Percentiles rank a stretch among this genome's conserved stretches.
Conservation (phyloP, 53 echinoderm and acorn worm species). For the Actinopyga echinites region DNA sequence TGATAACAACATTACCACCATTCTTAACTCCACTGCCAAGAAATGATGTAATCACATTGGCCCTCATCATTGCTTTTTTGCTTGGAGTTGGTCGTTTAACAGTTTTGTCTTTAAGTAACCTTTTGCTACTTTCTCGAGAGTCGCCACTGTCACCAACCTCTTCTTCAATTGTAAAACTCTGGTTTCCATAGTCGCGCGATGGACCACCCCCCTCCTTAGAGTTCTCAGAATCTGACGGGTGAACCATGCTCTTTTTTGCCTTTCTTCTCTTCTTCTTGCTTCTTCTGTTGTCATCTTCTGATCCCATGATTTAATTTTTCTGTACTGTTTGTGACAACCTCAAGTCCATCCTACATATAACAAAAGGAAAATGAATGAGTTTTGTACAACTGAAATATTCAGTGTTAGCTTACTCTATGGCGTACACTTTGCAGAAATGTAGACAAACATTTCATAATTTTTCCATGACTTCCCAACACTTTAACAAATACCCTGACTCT, state of each 20-base stretch:
- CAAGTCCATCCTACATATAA: no score
- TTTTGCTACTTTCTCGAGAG: neutral
- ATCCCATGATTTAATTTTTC: constrained; percentile 6
- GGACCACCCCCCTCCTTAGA: neutral
- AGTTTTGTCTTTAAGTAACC: neutral
- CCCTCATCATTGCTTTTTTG: neutral
- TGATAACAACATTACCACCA: neutral
- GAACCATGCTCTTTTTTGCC: neutral
- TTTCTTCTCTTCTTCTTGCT: constrained; percentile 4
- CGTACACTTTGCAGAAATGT: no score
- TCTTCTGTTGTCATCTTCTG: constrained; percentile 8
- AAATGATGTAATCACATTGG: neutral
- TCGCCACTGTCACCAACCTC: constrained; percentile 5
- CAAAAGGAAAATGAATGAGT: no score
- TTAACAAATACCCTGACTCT: no score
- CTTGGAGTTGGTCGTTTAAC: neutral
- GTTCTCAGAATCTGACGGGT: constrained; percentile 12
- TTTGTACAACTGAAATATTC: no score
- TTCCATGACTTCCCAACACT: no score
- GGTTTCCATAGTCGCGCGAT: neutral
- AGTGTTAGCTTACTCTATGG: no score
- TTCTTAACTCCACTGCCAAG: neutral
- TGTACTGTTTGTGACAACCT: no score
- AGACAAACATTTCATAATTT: no score
- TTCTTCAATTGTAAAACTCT: constrained; percentile 24